Evolutionary conservation across 2,113 vertebrate genomes (phyloP), one percentile per base, ranked within the genome.

Genomic region (Rhea pennata): DNA sequence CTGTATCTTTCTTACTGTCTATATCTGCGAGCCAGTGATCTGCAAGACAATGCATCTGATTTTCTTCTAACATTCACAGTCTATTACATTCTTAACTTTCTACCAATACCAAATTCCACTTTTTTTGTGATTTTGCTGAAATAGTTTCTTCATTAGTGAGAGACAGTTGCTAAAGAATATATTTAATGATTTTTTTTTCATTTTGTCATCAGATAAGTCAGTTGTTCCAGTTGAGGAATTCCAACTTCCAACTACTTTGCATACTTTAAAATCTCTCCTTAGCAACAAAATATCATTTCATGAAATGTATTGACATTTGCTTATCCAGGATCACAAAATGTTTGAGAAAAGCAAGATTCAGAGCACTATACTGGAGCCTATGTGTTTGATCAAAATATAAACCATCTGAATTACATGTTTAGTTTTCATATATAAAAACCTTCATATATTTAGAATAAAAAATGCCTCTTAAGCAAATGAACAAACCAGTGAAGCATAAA

Each of bases 131-230:
- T 27, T 94, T 50, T 76, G 7, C 51, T 82, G 26, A 87, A 93
- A 82, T 65, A 50, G 15, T 56, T 90, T 67, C 36, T 87, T 88
- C n/a, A 48, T 66, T 88, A 73, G 72, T 73, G 85, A 69, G 84
- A 90, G 64, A 58, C 21, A 65, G 72, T 76, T 86, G n/a, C 31
- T 90, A 58, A 90, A 81, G 71, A 72, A 66, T 76, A 81, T 10
- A 20, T 70, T 92, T 48, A 83, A 86, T 50, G 90, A 61, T 85
- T 58, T 90, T 39, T 76, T 64, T 81, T 61, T 84, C 70, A 61
- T 85, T 87, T 93, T 69, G 44, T 97, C 85, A 90, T 86, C 75
- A 83, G 94, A 93, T 90, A 93, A 88, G 79, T 82, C 53, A 56
- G 19, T 44, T 87, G 53, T 92, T 95, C 82, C 78, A 90, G 82